Conservation (phyloP, 2,113 vertebrate genomes). For the Castor canadensis region DNA sequence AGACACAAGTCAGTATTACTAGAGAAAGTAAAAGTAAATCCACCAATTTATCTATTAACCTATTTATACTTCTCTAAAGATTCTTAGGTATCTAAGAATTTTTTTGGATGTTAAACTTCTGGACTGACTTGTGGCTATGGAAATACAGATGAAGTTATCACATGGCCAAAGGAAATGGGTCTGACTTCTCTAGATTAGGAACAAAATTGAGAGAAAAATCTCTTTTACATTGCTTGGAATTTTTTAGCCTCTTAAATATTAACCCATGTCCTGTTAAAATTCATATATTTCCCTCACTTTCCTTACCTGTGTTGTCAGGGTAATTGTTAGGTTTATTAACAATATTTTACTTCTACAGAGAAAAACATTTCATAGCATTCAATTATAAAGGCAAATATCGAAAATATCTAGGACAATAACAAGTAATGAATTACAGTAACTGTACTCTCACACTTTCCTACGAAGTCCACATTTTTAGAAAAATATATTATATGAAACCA, state of each 20-base stretch:
- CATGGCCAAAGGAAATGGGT: not conserved
- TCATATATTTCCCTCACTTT: not conserved
- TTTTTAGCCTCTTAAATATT: not conserved
- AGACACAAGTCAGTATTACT: slow-evolving; percentile 19
- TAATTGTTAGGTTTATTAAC: slow-evolving; percentile 46
- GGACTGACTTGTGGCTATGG: not conserved
- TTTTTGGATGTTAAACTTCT: not conserved
- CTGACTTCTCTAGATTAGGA: not conserved
- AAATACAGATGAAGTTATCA: not conserved
- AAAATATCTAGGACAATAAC: slow-evolving; percentile 68
- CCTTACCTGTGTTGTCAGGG: not conserved
- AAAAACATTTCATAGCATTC: slow-evolving; percentile 55
- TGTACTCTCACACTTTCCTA: slow-evolving; percentile 42
- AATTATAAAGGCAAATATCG: slow-evolving; percentile 64
- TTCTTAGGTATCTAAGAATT: not conserved
- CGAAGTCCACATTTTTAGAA: slow-evolving; percentile 55
- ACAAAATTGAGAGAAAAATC: not conserved
- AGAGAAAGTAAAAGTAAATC: slow-evolving; percentile 3
- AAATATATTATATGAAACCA: slow-evolving; percentile 78
- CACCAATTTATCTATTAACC: not conserved
- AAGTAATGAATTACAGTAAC: slow-evolving; percentile 54
- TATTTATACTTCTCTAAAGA: not conserved
- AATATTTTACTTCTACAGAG: slow-evolving; percentile 47
- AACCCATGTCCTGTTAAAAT: not conserved
- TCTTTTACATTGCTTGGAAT: not conserved